Percentiles rank a stretch among this genome's conserved stretches.
phyloP scores from a whole-genome alignment of 2,113 vertebrate genomes.

The Sylvilagus bachmani region DNA sequence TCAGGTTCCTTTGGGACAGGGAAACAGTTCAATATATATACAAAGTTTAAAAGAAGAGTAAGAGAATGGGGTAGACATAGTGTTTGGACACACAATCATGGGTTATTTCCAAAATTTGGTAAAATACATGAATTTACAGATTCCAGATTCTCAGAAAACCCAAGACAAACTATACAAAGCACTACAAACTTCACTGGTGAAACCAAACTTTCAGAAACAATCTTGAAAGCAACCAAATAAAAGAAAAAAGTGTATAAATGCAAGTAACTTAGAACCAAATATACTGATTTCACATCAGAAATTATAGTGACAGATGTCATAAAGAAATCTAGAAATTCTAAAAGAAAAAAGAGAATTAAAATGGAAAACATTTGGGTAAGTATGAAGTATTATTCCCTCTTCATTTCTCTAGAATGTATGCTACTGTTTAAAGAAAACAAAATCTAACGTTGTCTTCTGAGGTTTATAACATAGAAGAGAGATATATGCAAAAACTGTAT shows the following conservation, averaged over 20 bases:
- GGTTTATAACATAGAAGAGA: not conserved
- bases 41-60: not conserved
- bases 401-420: not conserved
- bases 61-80: not conserved
- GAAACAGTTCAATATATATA: not conserved
- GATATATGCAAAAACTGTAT: not conserved
- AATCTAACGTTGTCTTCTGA: not conserved
- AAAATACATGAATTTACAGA: not conserved
- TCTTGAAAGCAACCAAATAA: not conserved
- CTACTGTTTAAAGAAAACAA: not conserved
- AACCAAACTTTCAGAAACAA: not conserved
- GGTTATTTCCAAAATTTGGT: slow-evolving; percentile 9
- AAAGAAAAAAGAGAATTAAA: not conserved
- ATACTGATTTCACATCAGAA: not conserved
- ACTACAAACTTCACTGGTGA: not conserved
- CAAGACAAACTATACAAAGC: not conserved
- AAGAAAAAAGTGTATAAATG: not conserved
- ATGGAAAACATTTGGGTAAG: not conserved
- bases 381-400: not conserved
- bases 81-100: not conserved
- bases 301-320: not conserved
- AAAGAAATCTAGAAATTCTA: not conserved
- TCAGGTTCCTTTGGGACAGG: not conserved
- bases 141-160: slow-evolving; percentile 3
- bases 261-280: not conserved